Base-by-base conservation (phyloP, 64 coral and sea anemone species). In the Montipora capricornis region DNA sequence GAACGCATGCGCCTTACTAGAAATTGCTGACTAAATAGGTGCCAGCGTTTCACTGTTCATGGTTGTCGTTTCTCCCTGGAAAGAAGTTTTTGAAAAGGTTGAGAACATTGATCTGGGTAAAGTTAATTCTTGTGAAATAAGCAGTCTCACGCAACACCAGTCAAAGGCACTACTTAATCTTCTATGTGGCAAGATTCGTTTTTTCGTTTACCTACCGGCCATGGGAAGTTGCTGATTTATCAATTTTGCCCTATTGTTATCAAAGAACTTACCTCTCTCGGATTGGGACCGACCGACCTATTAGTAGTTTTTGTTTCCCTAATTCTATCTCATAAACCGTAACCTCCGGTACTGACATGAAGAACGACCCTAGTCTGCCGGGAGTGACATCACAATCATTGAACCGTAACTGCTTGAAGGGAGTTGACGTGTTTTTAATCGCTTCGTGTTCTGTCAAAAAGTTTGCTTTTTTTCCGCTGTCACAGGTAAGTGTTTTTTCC, bases 181-280 rank as follows among this genome's bases (percentile, higher is more conserved):
- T 3, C 2, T 82, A 12, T 52, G 64, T 29, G 81, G 81, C 10
- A 84, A 26, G 81, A 84, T 67, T 64, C 81, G 5, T 86, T 86
- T 62, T 59, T 86, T 17, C 48, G 20, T 68, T 44, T 86, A 4
- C 82, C 82, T 4, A 86, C 82, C 7, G 82, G 62, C 13, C 82
- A 86, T 19, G 82, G 82, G 8, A 86, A 86, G 45, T 86, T 64
- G 57, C 82, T 86, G 2, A 86, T 86, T 68, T 86, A 68, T 44
- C 82, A 86, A 69, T 4, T 74, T 22, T 74, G 70, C 10, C 70
- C 70, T 29, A 22, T 74, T 20, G 70, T 74, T 74, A 24, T 22
- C 0, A 74, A 74, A 74, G 70, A 74, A 74, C 70, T 74, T 74
- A 8, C 70, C 6, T 37, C 4, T 4, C 4, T 74, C 5, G 70